These are phyloP conservation scores for Lycaon pictus DNA, from an alignment of 2,113 vertebrate genomes.

Conservation along the genomic window DNA sequence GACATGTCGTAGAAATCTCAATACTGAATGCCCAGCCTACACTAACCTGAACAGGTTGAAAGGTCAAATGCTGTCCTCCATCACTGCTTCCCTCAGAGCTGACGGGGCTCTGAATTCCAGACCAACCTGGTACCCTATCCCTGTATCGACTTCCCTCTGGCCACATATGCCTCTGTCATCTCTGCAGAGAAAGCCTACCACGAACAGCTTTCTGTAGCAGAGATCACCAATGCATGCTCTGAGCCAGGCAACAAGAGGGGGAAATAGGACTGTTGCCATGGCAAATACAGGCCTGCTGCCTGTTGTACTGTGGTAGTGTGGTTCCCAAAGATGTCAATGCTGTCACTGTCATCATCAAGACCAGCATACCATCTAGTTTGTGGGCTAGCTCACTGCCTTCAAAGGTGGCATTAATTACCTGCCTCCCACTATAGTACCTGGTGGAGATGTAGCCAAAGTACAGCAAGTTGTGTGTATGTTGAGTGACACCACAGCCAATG, in stretches of 20 bases:
- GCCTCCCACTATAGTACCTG: not conserved
- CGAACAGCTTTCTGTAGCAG: not conserved
- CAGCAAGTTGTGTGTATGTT: not conserved
- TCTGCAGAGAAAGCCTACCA: not conserved
- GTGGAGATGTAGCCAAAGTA: not conserved
- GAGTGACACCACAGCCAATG: not conserved
- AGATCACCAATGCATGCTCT: not conserved
- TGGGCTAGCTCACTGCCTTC: not conserved
- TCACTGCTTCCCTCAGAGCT: not conserved
- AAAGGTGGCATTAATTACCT: not conserved
- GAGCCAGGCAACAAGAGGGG: not conserved
- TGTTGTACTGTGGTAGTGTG: rapidly evolving
- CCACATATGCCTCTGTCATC: not conserved
- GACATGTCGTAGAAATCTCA: not conserved
- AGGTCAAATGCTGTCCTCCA: not conserved
- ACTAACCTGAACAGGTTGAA: not conserved
- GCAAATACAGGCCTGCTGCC: not conserved
- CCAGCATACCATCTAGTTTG: not conserved
- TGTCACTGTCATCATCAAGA: not conserved
- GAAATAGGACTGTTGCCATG: not conserved
- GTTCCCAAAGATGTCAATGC: not conserved
- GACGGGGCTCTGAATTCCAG: not conserved
- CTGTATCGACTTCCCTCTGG: not conserved
- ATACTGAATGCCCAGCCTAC: not conserved
- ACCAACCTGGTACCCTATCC: not conserved